These are phyloP conservation scores for Mythimna albipuncta DNA, from an alignment of 2,888 invertebrate genomes.

Conservation along the genomic window DNA sequence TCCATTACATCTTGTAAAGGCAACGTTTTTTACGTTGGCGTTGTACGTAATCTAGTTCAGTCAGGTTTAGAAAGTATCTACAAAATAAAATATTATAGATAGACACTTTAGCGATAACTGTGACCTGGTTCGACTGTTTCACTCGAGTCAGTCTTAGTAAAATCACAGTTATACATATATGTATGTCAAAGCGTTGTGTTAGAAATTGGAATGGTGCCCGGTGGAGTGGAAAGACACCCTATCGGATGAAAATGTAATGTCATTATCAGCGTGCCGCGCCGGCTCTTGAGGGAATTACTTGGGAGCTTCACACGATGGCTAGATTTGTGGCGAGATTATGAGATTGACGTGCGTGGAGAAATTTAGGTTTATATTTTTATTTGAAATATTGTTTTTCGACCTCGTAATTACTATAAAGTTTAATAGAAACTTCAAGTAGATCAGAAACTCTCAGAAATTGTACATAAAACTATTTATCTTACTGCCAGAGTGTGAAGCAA, in stretches of 20 bases:
- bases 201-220: slow-evolving; percentile 22
- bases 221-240: neutral
- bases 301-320: neutral
- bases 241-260: slow-evolving; percentile 2
- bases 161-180: neutral
- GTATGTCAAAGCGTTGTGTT: neutral
- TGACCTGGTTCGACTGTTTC: neutral
- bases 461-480: neutral
- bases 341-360: too few species aligned
- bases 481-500: neutral
- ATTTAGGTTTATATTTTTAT: neutral
- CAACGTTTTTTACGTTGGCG: neutral
- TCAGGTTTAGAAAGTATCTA: slow-evolving; percentile 40
- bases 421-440: neutral
- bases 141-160: neutral
- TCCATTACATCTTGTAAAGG: neutral
- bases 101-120: neutral
- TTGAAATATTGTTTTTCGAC: too few species aligned
- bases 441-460: neutral
- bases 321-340: too few species aligned
- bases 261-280: neutral
- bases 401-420: neutral
- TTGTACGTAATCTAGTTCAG: slow-evolving; percentile 21
- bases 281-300: slow-evolving; percentile 23
- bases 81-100: neutral